Percentiles rank a stretch among this genome's conserved stretches.
Conservation (phyloP, 2,888 invertebrate genomes). For the Tortrix viridana region DNA sequence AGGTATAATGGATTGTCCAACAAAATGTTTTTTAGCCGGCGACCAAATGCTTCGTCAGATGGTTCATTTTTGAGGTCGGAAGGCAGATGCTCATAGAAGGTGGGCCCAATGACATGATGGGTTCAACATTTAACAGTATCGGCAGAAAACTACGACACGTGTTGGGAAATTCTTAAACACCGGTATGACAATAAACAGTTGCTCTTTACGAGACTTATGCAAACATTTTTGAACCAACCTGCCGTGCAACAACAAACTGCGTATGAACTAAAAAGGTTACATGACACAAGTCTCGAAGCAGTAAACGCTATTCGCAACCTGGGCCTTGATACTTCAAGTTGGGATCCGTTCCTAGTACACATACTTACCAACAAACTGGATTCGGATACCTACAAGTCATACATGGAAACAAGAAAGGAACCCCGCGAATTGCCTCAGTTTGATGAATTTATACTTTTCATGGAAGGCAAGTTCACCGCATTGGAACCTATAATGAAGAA, state of each 20-base stretch:
- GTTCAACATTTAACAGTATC: conserved; percentile 40
- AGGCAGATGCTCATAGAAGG: too few species aligned
- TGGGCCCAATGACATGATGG: too few species aligned
- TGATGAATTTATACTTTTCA: too few species aligned
- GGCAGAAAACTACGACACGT: conserved; percentile 40
- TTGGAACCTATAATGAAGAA: too few species aligned
- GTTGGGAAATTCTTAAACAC: conserved; percentile 39
- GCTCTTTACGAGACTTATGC: conserved; percentile 40
- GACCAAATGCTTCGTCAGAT: too few species aligned
- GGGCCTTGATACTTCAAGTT: background rate
- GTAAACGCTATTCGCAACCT: background rate
- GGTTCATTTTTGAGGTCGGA: too few species aligned
- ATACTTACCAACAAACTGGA: background rate
- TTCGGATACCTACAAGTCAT: background rate
- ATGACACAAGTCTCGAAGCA: background rate
- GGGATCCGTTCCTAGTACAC: background rate
- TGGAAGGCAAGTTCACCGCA: too few species aligned
- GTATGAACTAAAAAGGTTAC: background rate
- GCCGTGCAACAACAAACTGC: conserved; percentile 2
- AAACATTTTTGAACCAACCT: conserved; percentile 16
- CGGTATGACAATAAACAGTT: conserved; percentile 39
- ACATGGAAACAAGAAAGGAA: background rate
- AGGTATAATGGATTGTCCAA: too few species aligned
- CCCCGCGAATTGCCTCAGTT: too few species aligned
- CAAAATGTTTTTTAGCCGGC: too few species aligned